Conservation (phyloP, 2,113 vertebrate genomes). For the Asarcornis scutulata region DNA sequence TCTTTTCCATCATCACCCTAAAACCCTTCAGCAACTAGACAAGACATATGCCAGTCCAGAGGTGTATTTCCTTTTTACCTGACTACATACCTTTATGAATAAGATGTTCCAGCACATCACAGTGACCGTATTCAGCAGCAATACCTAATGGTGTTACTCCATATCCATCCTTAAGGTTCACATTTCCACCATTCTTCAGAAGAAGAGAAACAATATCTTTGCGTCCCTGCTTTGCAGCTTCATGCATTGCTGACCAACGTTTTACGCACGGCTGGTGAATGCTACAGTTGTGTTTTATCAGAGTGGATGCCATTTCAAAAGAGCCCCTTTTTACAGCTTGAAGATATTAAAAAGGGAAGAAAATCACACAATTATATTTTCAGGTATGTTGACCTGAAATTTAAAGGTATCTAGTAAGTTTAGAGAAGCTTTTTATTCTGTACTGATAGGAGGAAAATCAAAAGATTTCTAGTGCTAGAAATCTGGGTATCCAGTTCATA, state of each 20-base stretch:
- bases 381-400: not conserved
- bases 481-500: not conserved
- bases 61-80: not conserved
- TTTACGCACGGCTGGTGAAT: constrained; percentile 84
- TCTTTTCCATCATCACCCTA: not conserved
- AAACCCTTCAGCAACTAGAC: not conserved
- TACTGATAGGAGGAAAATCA: not conserved
- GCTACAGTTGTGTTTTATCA: constrained; percentile 80
- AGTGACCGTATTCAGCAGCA: constrained; percentile 82
- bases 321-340: constrained; percentile 81
- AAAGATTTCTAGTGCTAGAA: not conserved
- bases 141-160: constrained; percentile 85
- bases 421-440: not conserved
- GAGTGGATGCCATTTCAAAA: constrained; percentile 79
- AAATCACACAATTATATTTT: not conserved
- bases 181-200: constrained; percentile 80
- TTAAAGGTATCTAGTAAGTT: not conserved
- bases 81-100: constrained; percentile 79
- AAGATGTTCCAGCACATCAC: constrained; percentile 83
- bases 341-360: constrained; percentile 3
- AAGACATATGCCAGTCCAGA: not conserved
- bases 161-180: constrained; percentile 76
- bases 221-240: constrained; percentile 87
- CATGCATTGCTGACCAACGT: constrained; percentile 85
- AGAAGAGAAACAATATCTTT: constrained; percentile 81